A percentile compares a stretch with the other conserved stretches of the same genome.
Evolutionary conservation across 1,140 invertebrate species (phyloP).

Genomic region (Micrasema longulum): DNA sequence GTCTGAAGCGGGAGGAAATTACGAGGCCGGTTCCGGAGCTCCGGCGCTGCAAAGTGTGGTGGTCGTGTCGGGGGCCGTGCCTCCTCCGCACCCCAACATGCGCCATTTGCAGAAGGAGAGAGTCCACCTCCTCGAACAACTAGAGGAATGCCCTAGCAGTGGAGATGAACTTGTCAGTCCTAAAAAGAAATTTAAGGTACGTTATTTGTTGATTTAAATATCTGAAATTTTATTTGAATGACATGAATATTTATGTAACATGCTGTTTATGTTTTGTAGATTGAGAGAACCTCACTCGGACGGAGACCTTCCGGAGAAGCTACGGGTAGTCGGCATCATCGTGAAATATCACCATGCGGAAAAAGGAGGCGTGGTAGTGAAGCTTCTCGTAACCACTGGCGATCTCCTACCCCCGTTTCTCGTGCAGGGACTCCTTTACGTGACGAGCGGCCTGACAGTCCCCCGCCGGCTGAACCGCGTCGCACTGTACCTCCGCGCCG

Average conservation of each 20-base stretch:
- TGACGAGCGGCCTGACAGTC: conserved; percentile 84
- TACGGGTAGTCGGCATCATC: conserved; percentile 54
- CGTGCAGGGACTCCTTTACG: conserved; percentile 85
- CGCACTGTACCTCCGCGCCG: conserved; percentile 68
- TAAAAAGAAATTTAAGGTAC: conserved; percentile 72
- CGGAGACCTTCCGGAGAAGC: conserved; percentile 55
- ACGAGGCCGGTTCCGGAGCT: neutral
- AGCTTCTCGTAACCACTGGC: conserved; percentile 51
- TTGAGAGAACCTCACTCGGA: conserved; percentile 60
- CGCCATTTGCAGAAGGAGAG: conserved; percentile 78
- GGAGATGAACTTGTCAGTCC: conserved; percentile 76
- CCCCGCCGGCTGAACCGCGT: conserved; percentile 78
- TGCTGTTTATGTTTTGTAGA: conserved; percentile 48
- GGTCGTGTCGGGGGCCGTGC: conserved; percentile 55
- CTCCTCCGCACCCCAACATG: conserved; percentile 65
- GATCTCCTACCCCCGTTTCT: conserved; percentile 68
- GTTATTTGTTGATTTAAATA: neutral
- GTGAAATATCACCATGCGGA: conserved; percentile 59
- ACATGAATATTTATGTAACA: neutral
- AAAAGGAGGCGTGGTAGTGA: conserved; percentile 53
- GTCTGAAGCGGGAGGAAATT: conserved; percentile 43
- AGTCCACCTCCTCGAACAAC: conserved; percentile 76
- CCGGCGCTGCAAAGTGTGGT: conserved; percentile 53
- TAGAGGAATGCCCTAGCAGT: conserved; percentile 79
- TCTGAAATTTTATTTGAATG: neutral